phyloP scores from a whole-genome alignment of 2,797 vertebrate species.

The Pseudopleuronectes americanus region DNA sequence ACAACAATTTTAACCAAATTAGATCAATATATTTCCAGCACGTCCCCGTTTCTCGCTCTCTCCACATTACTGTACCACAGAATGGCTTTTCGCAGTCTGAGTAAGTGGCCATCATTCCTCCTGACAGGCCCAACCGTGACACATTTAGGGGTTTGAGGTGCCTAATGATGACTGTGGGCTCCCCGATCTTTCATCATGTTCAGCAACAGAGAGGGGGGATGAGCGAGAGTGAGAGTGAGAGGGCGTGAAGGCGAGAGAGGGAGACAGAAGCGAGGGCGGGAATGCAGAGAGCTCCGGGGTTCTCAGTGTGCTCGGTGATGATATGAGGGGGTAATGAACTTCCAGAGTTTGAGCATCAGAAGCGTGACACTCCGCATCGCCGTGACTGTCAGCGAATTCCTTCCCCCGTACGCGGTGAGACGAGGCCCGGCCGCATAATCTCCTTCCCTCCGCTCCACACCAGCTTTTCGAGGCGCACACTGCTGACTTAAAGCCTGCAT shows the following conservation, averaged over 20 bases:
- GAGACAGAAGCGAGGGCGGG: constrained; percentile 25
- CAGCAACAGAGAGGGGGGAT: constrained; percentile 33
- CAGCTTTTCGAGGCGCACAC: constrained; percentile 65
- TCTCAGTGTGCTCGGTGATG: constrained; percentile 65
- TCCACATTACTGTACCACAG: constrained; percentile 30
- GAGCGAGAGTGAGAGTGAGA: constrained; percentile 14
- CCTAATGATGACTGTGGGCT: constrained; percentile 56
- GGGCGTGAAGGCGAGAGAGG: constrained; percentile 15
- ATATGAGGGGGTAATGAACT: constrained; percentile 78
- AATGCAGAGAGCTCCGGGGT: constrained; percentile 62
- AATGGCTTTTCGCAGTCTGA: constrained; percentile 33
- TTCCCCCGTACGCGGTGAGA: constrained; percentile 56
- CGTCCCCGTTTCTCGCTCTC: not conserved
- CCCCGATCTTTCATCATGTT: constrained; percentile 60
- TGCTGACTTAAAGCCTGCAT: constrained; percentile 74
- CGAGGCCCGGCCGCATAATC: constrained; percentile 72
- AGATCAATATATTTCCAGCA: constrained; percentile 13
- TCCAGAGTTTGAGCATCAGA: constrained; percentile 74
- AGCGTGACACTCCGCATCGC: constrained; percentile 66
- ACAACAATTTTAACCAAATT: constrained; percentile 6
- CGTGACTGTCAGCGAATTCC: constrained; percentile 73
- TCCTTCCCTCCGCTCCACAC: constrained; percentile 71
- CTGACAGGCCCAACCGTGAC: constrained; percentile 47
- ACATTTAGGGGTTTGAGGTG: constrained; percentile 61
- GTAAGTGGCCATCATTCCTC: constrained; percentile 54